Percentiles rank a stretch among this genome's conserved stretches.
Conservation (phyloP, 2,113 vertebrate genomes). For the Labeo catla region DNA sequence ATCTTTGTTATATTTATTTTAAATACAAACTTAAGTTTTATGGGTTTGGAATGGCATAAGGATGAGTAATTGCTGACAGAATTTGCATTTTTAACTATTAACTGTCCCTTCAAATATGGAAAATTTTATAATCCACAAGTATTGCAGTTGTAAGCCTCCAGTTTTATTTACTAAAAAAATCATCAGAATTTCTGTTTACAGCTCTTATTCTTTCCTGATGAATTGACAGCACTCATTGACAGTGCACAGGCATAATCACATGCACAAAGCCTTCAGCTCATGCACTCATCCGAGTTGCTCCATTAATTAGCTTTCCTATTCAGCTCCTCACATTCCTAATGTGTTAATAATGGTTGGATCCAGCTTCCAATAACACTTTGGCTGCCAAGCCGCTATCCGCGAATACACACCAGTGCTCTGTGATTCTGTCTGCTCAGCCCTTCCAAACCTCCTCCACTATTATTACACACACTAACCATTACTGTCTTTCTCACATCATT, state of each 20-base stretch:
- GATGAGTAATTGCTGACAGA: neutral
- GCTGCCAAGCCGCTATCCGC: constrained; percentile 16
- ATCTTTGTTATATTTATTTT: too few relatives aligned
- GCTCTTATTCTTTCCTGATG: neutral
- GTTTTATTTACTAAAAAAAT: neutral
- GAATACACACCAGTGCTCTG: constrained; percentile 5
- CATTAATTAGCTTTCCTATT: constrained; percentile 46
- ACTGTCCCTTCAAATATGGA: neutral
- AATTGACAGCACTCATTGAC: neutral
- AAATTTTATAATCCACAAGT: neutral
- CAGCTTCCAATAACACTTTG: neutral
- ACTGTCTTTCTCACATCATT: neutral
- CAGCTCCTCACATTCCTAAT: constrained; percentile 34
- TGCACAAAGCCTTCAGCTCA: neutral
- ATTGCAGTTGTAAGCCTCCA: neutral
- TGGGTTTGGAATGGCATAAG: neutral
- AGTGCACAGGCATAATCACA: neutral
- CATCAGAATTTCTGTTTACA: neutral
- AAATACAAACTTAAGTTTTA: too few relatives aligned
- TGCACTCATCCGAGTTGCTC: constrained; percentile 21
- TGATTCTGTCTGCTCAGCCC: neutral
- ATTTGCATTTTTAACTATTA: neutral
- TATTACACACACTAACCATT: neutral
- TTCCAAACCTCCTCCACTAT: constrained; percentile 19
- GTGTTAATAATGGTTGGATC: constrained; percentile 48